A percentile compares a stretch with the other conserved stretches of the same genome.
These are phyloP conservation scores for Maconellicoccus hirsutus DNA, from an alignment of 1,140 invertebrate species.

Conservation along the genomic window DNA sequence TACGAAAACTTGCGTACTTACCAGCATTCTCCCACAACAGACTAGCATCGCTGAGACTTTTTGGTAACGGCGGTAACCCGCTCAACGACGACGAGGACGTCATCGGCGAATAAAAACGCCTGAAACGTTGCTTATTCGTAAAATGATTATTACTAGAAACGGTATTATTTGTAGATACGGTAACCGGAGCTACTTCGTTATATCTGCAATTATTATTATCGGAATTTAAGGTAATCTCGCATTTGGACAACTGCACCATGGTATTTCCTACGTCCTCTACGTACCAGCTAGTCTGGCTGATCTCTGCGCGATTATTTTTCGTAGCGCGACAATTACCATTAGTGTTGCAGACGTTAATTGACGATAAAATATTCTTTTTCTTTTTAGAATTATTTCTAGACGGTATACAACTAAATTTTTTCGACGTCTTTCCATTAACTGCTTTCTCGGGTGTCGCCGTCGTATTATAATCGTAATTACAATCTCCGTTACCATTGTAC, in stretches of 20 bases:
- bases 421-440: not conserved
- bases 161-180: not conserved
- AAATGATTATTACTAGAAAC: not conserved
- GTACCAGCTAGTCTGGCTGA: conserved; percentile 38
- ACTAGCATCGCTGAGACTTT: conserved; percentile 67
- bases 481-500: not conserved
- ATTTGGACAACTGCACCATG: conserved; percentile 37
- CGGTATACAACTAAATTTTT: conserved; percentile 11
- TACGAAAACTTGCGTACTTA: not conserved
- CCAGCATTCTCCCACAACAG: conserved; percentile 36
- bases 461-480: not conserved
- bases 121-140: not conserved
- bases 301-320: conserved; percentile 27
- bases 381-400: conserved; percentile 11
- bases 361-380: conserved; percentile 5
- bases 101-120: conserved; percentile 2
- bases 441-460: not conserved
- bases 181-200: not conserved
- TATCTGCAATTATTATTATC: conserved; percentile 20
- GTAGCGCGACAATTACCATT: not conserved
- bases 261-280: conserved; percentile 35
- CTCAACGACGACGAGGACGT: conserved; percentile 40
- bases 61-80: conserved; percentile 66
- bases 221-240: conserved; percentile 37
- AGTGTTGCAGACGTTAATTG: not conserved